Base-by-base conservation (phyloP, 2,888 invertebrate species). In the Gymnocheta viridis region DNA sequence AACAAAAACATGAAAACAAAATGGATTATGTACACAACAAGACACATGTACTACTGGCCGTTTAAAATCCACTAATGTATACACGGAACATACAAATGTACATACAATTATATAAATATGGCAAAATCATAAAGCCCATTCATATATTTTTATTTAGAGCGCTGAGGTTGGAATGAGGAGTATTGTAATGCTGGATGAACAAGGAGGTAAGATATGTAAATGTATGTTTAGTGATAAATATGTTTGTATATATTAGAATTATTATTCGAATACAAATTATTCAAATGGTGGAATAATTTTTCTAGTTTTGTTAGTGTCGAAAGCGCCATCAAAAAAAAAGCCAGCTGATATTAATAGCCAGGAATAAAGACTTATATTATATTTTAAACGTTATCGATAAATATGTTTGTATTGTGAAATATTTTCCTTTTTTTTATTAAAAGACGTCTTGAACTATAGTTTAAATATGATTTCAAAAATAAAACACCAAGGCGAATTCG, bases 81-180 rank as follows among this genome's bases (percentile, higher is more conserved):
- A 72, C 41, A 72, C 58, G 56, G 77, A 70, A 76, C 54, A 69
- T 35, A 51, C 12, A 12, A n/a, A 58, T 10, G 14, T 32, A n/a
- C 35, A 19, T 41, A 35, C 27, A 10, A 29, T 64, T 76, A n/a
- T 14, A 38, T 51, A 41, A 54, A 69, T 74, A 49, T 60, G 54
- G 12, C 58, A 77, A 64, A 78, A 74, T 82, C 67, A 82, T 81
- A 64, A 73, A 74, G 70, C 73, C 69, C 60, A 47, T 76, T 81
- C 66, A 60, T 76, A 73, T 82, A 85, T 91, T 91, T 94, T 93
- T 95, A 96, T 96, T 95, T 96, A 99, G 98, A 98, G 98, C 95
- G 98, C 98, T 95, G 98, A 99, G 95, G 98, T 98, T 94, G 98
- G 98, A 94, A 99, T 99, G 96, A 97, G 97, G 95, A 97, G 98